phyloP scores from a whole-genome alignment of 2,888 invertebrate species.

The Epistrophella euchroma region DNA sequence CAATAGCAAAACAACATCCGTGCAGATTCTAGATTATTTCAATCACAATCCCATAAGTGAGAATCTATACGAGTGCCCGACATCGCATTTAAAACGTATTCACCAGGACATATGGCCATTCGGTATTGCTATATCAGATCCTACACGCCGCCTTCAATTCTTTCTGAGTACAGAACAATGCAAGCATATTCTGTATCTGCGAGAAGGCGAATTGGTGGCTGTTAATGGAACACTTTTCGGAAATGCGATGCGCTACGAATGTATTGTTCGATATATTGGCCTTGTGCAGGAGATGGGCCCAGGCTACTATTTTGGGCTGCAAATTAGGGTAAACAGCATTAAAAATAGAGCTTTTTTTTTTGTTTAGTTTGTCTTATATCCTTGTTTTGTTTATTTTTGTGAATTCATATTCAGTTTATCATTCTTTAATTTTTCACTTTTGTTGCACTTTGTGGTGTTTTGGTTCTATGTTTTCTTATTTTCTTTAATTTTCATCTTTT shows the following conservation, averaged over 20 bases:
- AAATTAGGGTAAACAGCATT: slow-evolving; percentile 84
- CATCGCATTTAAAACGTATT: slow-evolving; percentile 77
- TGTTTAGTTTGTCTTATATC: slow-evolving; percentile 21
- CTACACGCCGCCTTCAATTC: slow-evolving; percentile 85
- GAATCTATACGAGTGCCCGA: slow-evolving; percentile 80
- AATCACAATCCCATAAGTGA: slow-evolving; percentile 78
- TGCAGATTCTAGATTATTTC: slow-evolving; percentile 79
- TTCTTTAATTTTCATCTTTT: slow-evolving; percentile 17
- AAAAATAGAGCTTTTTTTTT: slow-evolving; percentile 44
- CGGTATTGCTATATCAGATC: slow-evolving; percentile 84
- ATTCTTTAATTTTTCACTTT: slow-evolving; percentile 36
- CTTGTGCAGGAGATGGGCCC: slow-evolving; percentile 84
- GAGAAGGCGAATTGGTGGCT: slow-evolving; percentile 81
- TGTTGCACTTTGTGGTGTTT: slow-evolving; percentile 53
- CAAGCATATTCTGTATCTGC: slow-evolving; percentile 82
- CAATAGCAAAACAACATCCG: slow-evolving; percentile 75
- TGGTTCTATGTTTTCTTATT: slow-evolving; percentile 13
- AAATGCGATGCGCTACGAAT: slow-evolving; percentile 76
- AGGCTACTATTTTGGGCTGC: slow-evolving; percentile 86
- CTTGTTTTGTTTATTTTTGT: slow-evolving; percentile 25
- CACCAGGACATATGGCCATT: slow-evolving; percentile 84
- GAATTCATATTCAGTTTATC: slow-evolving; percentile 15
- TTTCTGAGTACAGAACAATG: slow-evolving; percentile 84
- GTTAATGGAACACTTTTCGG: slow-evolving; percentile 83
- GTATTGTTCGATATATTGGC: slow-evolving; percentile 85